phyloP scores from a whole-genome alignment of 2,797 vertebrate genomes.

The Eidolon dupreanum region DNA sequence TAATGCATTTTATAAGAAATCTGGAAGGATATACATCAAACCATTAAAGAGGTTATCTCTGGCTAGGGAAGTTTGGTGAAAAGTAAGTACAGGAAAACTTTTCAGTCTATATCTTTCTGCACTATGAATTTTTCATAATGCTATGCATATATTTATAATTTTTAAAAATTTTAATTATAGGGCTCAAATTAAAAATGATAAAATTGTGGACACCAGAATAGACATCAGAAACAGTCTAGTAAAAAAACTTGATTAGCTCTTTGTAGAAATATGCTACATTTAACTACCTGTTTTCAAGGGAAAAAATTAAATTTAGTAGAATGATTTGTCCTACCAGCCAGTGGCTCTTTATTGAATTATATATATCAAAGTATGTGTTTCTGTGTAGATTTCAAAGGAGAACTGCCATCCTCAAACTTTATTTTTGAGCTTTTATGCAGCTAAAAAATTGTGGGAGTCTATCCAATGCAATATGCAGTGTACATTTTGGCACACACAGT shows the following conservation, averaged over 20 bases:
- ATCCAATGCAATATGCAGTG: conserved; percentile 56
- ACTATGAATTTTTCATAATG: background rate
- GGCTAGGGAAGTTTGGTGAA: background rate
- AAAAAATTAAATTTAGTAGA: conserved; percentile 46
- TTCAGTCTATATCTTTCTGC: background rate
- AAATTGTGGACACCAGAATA: conserved; percentile 14
- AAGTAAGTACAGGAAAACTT: background rate
- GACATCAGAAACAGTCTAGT: conserved; percentile 14
- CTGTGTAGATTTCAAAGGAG: conserved; percentile 43
- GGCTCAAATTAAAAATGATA: conserved; percentile 32
- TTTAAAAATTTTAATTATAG: background rate
- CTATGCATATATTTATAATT: background rate
- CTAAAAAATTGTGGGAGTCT: conserved; percentile 41
- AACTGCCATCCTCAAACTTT: conserved; percentile 4
- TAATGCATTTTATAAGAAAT: conserved; percentile 15
- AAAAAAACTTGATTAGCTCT: conserved; percentile 27
- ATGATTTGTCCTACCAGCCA: background rate
- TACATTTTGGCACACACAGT: conserved; percentile 68
- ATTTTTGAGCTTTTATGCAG: conserved; percentile 33
- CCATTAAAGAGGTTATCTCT: background rate
- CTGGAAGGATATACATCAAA: background rate
- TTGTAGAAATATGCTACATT: conserved; percentile 39
- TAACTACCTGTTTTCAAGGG: conserved; percentile 23
- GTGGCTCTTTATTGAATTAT: conserved; percentile 2
- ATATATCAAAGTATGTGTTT: conserved; percentile 8